Evolutionary conservation across 2,797 vertebrate genomes (phyloP).

Genomic region (Gambelia wislizenii): DNA sequence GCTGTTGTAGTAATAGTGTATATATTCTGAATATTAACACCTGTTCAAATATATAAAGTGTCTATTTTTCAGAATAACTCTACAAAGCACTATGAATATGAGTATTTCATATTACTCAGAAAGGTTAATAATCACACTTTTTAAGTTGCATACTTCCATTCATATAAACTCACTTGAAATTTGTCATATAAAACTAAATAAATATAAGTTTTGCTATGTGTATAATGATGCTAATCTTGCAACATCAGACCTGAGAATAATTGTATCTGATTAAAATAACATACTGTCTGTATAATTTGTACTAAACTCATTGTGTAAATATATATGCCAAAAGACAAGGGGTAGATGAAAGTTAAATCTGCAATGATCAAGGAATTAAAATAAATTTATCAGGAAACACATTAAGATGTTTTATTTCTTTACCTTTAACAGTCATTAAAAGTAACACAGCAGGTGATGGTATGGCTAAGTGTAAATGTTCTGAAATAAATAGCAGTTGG

Average conservation of each 20-base stretch:
- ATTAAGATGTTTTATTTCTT: slow-evolving; percentile 68
- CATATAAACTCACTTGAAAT: not conserved
- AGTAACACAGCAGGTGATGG: slow-evolving; percentile 76
- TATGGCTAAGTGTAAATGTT: slow-evolving; percentile 81
- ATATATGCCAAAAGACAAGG: not conserved
- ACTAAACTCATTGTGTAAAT: not conserved
- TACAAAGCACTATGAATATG: no score
- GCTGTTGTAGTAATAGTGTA: no score
- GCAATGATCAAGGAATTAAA: slow-evolving; percentile 41
- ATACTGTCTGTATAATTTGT: not conserved
- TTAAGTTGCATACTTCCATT: slow-evolving; percentile 36
- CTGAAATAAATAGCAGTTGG: slow-evolving; percentile 86
- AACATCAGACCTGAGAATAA: not conserved
- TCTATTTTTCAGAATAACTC: no score
- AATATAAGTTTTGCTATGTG: slow-evolving; percentile 3
- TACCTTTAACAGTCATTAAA: slow-evolving; percentile 76
- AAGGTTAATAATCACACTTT: slow-evolving; percentile 30
- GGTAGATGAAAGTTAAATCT: not conserved
- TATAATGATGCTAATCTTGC: not conserved
- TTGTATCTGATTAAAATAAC: slow-evolving; percentile 20
- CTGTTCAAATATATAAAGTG: not conserved
- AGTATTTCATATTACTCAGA: no score
- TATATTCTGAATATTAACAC: slow-evolving; percentile 5
- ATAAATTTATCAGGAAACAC: slow-evolving; percentile 60
- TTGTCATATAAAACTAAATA: not conserved